A percentile compares a stretch with the other conserved stretches of the same genome.
phyloP scores from a whole-genome alignment of 2,797 vertebrate species.

The Schizothorax lantsangensis region DNA sequence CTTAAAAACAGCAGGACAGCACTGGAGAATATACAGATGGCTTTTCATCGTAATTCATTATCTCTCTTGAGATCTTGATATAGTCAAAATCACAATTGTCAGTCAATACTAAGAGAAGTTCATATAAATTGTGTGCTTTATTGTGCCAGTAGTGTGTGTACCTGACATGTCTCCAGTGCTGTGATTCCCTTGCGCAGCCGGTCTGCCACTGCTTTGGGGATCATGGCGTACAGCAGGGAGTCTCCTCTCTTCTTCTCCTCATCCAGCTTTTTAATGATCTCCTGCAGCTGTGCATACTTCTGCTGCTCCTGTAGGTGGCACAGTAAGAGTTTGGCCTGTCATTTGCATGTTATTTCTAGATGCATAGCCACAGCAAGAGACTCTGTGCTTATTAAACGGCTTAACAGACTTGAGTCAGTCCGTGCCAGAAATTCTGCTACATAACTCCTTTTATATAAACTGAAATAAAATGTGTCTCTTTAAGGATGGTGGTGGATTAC shows the following conservation, averaged over 20 bases:
- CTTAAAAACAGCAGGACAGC: constrained; percentile 10
- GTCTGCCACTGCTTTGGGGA: constrained; percentile 80
- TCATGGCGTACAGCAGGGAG: constrained; percentile 81
- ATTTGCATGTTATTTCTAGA: constrained; percentile 17
- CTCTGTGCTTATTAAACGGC: background rate
- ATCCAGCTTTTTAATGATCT: constrained; percentile 81
- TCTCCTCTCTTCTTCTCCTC: constrained; percentile 80
- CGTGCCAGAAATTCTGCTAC: background rate
- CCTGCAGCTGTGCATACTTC: constrained; percentile 79
- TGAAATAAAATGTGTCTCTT: background rate
- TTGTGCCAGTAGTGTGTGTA: constrained; percentile 52
- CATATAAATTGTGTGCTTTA: background rate
- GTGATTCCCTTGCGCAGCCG: constrained; percentile 79
- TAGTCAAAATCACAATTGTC: constrained; percentile 15
- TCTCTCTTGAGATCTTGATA: background rate
- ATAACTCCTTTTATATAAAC: background rate
- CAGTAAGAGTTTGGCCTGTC: constrained; percentile 41
- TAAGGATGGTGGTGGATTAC: background rate
- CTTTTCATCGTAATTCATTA: background rate
- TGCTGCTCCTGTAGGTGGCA: constrained; percentile 75
- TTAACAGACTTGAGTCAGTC: constrained; percentile 3
- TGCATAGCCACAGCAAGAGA: background rate
- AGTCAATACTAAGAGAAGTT: constrained; percentile 8
- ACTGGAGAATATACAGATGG: background rate
- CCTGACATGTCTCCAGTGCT: constrained; percentile 80